Conservation (phyloP, 1,140 invertebrate genomes). For the Pseudomyrmex dendroicus region DNA sequence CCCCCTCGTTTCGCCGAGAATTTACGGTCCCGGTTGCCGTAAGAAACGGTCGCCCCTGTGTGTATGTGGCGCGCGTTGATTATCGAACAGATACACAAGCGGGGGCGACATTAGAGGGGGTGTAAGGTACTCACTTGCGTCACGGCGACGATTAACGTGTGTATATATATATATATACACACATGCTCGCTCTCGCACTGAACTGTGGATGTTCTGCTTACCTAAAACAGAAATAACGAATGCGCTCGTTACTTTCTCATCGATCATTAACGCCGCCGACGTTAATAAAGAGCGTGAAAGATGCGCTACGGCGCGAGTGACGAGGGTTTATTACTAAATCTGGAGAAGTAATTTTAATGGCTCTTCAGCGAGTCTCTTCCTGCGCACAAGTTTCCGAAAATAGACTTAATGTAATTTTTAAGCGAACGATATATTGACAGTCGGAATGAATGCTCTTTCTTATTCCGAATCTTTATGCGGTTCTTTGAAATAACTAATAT, state of each 20-base stretch:
- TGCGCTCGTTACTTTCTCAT: slow-evolving; percentile 42
- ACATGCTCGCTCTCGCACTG: slow-evolving; percentile 15
- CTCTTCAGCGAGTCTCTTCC: slow-evolving; percentile 3
- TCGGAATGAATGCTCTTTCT: too few relatives aligned
- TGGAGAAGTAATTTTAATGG: slow-evolving; percentile 48
- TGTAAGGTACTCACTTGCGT: slow-evolving; percentile 39
- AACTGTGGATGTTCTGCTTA: slow-evolving; percentile 71
- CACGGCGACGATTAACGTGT: slow-evolving; percentile 5
- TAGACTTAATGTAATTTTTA: slow-evolving; percentile 38
- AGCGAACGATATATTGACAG: neutral
- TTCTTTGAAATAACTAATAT: neutral
- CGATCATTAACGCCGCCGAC: slow-evolving; percentile 47
- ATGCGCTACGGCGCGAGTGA: slow-evolving; percentile 35
- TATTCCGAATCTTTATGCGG: too few relatives aligned
- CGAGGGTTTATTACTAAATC: slow-evolving; percentile 58
- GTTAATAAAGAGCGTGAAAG: slow-evolving; percentile 53
- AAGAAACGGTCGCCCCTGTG: slow-evolving; percentile 10
- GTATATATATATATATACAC: slow-evolving; percentile 4
- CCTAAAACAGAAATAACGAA: slow-evolving; percentile 80
- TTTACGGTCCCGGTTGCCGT: slow-evolving; percentile 12
- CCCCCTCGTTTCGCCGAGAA: slow-evolving; percentile 24
- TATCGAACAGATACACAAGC: slow-evolving; percentile 43
- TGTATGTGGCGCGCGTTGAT: slow-evolving; percentile 40
- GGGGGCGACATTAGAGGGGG: neutral
- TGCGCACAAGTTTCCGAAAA: slow-evolving; percentile 12